Evolutionary conservation across 92 coral and sea anemone genomes (phyloP).

Genomic region (Diadumene lineata): DNA sequence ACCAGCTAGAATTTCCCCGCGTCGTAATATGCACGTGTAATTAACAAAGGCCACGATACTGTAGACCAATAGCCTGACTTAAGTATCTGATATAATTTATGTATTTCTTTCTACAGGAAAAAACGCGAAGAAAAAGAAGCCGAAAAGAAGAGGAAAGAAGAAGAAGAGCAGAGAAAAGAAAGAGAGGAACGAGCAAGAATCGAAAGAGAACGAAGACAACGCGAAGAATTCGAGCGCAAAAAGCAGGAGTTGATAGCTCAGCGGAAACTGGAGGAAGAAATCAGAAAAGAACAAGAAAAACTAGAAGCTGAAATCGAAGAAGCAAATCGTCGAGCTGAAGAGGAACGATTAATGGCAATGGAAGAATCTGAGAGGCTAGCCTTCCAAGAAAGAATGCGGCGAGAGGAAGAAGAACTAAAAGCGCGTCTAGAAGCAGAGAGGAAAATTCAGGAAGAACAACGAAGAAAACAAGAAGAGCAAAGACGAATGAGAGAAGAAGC

Average conservation of each 20-base stretch:
- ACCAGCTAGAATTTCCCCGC: too few species aligned
- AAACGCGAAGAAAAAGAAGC: constrained; percentile 48
- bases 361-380: constrained; percentile 85
- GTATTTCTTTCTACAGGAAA: constrained; percentile 18
- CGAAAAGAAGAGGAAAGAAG: constrained; percentile 70
- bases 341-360: constrained; percentile 77
- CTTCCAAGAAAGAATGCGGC: constrained; percentile 77
- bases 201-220: constrained; percentile 77
- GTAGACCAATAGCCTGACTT: not conserved
- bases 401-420: constrained; percentile 84
- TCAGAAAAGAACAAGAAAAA: constrained; percentile 81
- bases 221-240: constrained; percentile 88
- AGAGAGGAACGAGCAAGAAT: constrained; percentile 57
- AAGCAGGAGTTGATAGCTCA: constrained; percentile 81
- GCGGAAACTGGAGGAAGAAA: constrained; percentile 89
- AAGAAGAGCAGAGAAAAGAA: constrained; percentile 73
- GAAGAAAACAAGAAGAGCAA: constrained; percentile 72
- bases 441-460: constrained; percentile 69
- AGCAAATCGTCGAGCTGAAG: constrained; percentile 82
- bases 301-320: constrained; percentile 85
- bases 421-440: constrained; percentile 71
- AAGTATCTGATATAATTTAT: too few species aligned
- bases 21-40: too few species aligned
- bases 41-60: too few species aligned
- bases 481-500: constrained; percentile 74